Percentiles rank a stretch among this genome's conserved stretches.
Conservation (phyloP, 2,888 invertebrate species). For the Xylophagus ater region DNA sequence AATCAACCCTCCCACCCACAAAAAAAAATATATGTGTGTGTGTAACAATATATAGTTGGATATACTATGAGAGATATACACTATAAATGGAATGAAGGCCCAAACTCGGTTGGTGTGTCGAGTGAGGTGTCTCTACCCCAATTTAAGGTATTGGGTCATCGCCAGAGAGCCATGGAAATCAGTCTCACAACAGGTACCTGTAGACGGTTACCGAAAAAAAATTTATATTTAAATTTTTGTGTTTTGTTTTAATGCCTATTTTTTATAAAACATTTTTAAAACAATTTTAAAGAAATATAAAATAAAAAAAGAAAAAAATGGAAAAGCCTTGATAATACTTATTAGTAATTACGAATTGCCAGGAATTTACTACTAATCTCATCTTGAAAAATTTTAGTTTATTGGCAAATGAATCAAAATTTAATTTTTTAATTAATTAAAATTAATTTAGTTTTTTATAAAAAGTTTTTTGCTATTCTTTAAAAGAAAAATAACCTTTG, state of each 20-base stretch:
- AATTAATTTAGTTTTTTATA: conserved; percentile 14
- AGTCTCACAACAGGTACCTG: conserved; percentile 89
- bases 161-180: conserved; percentile 92
- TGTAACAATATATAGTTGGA: conserved; percentile 62
- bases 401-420: too few relatives aligned
- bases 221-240: too few relatives aligned
- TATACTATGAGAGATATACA: conserved; percentile 97
- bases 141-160: conserved; percentile 95
- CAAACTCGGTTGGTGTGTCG: conserved; percentile 90
- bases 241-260: conserved; percentile 11
- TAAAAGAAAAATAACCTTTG: too few relatives aligned
- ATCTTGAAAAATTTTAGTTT: too few relatives aligned
- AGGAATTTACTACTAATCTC: too few relatives aligned
- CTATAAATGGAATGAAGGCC: conserved; percentile 94
- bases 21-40: conserved; percentile 1
- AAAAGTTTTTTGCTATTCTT: conserved; percentile 16
- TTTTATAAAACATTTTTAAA: conserved; percentile 9
- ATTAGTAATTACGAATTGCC: not conserved
- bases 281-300: too few relatives aligned
- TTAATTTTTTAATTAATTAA: conserved; percentile 7
- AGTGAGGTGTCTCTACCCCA: conserved; percentile 94
- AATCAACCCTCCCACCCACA: conserved; percentile 3
- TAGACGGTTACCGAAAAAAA: conserved; percentile 44
- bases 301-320: conserved; percentile 6
- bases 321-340: conserved; percentile 1